Percentiles rank a stretch among this genome's conserved stretches.
Conservation (phyloP, 37 sponge, comb jelly and placozoan species). For the Ephydatia muelleri region DNA sequence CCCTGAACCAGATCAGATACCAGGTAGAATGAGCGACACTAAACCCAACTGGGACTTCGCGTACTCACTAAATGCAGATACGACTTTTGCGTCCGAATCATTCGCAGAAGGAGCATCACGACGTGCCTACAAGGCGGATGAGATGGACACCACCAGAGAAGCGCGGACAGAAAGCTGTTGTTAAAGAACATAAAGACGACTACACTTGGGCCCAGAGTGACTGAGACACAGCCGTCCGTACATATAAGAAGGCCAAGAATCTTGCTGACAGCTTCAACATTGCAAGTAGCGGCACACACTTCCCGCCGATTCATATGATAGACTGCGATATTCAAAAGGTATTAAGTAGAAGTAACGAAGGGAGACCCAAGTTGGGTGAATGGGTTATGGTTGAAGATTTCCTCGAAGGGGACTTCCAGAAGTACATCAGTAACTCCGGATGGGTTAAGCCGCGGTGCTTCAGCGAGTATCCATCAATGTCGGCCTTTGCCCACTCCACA, state of each 20-base stretch:
- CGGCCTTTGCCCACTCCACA: constrained; percentile 18
- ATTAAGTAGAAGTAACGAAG: background rate
- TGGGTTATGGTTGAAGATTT: constrained; percentile 18
- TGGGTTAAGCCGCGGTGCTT: background rate
- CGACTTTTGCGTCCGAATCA: too few species aligned
- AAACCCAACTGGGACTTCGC: too few species aligned
- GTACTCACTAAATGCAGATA: too few species aligned
- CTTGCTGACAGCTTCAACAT: background rate
- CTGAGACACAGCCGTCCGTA: constrained; percentile 5
- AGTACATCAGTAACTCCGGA: constrained; percentile 16
- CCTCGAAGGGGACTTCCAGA: constrained; percentile 11
- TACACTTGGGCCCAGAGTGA: constrained; percentile 18
- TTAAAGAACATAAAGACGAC: background rate
- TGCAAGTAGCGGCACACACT: background rate
- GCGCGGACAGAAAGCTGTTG: too few species aligned
- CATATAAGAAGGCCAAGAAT: constrained; percentile 4
- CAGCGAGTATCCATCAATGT: background rate
- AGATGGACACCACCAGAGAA: too few species aligned
- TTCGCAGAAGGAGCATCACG: too few species aligned
- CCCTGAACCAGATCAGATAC: too few species aligned
- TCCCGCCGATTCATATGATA: constrained; percentile 3
- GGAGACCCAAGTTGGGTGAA: constrained; percentile 13
- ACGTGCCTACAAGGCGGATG: too few species aligned
- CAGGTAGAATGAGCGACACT: too few species aligned
- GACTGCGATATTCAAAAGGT: constrained; percentile 12